A percentile compares a stretch with the other conserved stretches of the same genome.
Conservation (phyloP, 2,113 vertebrate genomes). For the Taxidea taxus region DNA sequence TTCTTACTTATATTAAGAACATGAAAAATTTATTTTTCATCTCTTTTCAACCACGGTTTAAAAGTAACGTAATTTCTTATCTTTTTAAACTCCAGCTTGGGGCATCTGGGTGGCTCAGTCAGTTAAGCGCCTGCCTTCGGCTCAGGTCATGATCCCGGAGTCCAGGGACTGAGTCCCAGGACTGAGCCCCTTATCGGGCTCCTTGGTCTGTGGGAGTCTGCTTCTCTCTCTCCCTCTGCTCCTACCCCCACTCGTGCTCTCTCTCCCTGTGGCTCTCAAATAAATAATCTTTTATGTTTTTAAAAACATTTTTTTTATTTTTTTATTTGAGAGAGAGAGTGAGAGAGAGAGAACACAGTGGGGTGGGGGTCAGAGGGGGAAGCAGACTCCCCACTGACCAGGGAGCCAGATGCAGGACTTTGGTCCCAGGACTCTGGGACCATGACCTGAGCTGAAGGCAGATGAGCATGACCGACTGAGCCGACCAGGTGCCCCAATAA, state of each 20-base stretch:
- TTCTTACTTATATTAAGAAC: not conserved
- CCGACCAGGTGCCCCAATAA: no score
- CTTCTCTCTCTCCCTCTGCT: no score
- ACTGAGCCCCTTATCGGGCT: no score
- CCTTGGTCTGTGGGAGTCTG: not conserved
- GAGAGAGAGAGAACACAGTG: no score
- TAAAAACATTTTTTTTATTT: no score
- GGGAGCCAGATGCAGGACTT: no score
- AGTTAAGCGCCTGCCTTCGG: not conserved
- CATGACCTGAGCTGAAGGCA: no score
- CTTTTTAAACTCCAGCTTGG: slow-evolving; percentile 1
- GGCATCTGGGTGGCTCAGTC: not conserved
- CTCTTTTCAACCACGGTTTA: not conserved
- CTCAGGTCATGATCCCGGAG: not conserved
- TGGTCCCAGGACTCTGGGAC: no score
- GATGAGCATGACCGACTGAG: no score
- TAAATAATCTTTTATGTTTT: not conserved
- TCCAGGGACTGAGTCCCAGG: not conserved
- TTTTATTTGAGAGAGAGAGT: no score
- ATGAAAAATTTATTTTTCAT: not conserved
- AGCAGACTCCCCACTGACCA: no score
- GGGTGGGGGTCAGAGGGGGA: no score
- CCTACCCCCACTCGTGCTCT: not conserved
- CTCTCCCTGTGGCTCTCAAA: not conserved
- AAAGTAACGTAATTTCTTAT: not conserved